Base-by-base conservation (phyloP, 2,888 invertebrate species). In the Seira musarum region DNA sequence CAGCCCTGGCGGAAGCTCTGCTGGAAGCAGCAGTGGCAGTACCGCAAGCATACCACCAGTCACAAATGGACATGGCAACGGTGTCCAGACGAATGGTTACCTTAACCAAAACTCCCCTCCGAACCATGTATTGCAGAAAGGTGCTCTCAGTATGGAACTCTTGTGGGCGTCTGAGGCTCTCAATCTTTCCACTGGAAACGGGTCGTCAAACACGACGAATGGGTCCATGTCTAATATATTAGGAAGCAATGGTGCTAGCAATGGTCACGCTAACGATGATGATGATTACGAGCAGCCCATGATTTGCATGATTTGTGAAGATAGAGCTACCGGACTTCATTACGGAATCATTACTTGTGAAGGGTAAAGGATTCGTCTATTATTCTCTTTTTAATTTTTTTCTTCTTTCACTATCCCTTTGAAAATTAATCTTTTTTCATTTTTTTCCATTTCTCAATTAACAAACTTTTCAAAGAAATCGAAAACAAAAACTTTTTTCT, bases 341-440 rank as follows among this genome's bases (percentile, higher is more conserved):
- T 99, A 99, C 89, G 99, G 99, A 83, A 98, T 99, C 89, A 98
- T 98, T 88, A 99, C 99, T 77, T 99, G 99, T 90, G 99, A 99
- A 91, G 99, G 99, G 91, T 94, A 89, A 90, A 91, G 46, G 21
- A 65, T 57, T 65, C 30, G 10, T 40, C 65, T 49, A 60, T 64
- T 68, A n/a, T 24, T 46, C 46, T 64, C 21, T 24, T 46, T 40
- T 72, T 40, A 49, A 30, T 46, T 66, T 66, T 25, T 40, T 71
- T 69, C 60, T 19, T 49, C 78, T 71, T 30, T 66, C 30, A 24
- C 63, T 66, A 17, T 63, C 53, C 25, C 30, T 65, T 25, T 65
- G 17, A 35, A 17, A 24, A 35, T 69, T 24, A 19, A 64, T 19
- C 10, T 5, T 2, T 49, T 35, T 46, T 63, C 69, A 46, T 70